These are phyloP conservation scores for Nanorana parkeri DNA, from an alignment of 2,113 vertebrate species.

Conservation along the genomic window DNA sequence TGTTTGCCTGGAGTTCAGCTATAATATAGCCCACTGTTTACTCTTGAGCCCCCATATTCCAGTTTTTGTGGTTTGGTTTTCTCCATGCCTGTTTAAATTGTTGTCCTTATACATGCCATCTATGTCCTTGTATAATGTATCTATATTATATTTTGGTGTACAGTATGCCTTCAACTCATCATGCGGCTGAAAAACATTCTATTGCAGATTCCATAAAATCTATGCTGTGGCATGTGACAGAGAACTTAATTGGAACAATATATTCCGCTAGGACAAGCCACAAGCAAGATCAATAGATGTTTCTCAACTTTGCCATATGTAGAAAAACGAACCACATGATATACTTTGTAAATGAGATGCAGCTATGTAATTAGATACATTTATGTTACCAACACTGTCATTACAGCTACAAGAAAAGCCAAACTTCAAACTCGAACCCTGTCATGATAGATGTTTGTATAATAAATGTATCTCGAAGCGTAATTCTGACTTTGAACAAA, in stretches of 20 bases:
- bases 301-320: neutral
- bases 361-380: conserved; percentile 26
- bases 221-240: conserved; percentile 6
- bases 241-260: neutral
- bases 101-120: too few species aligned
- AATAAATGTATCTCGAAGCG: neutral
- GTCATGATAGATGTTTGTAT: conserved; percentile 4
- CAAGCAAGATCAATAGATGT: conserved; percentile 25
- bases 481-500: too few species aligned
- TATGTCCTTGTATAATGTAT: too few species aligned
- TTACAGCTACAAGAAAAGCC: conserved; percentile 26
- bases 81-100: too few species aligned
- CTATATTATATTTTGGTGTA: neutral
- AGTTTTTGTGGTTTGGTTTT: too few species aligned
- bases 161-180: neutral
- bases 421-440: conserved; percentile 1
- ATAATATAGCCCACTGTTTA: too few species aligned
- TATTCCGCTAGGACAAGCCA: conserved; percentile 16
- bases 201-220: neutral
- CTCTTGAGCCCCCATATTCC: too few species aligned
- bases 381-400: neutral
- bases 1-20: too few species aligned
- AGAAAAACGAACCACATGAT: conserved; percentile 15
- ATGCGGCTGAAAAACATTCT: too few species aligned
- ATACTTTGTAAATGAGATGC: neutral